These are phyloP conservation scores for Drosophila rufa DNA, from an alignment of 1,140 invertebrate species.

Conservation along the genomic window DNA sequence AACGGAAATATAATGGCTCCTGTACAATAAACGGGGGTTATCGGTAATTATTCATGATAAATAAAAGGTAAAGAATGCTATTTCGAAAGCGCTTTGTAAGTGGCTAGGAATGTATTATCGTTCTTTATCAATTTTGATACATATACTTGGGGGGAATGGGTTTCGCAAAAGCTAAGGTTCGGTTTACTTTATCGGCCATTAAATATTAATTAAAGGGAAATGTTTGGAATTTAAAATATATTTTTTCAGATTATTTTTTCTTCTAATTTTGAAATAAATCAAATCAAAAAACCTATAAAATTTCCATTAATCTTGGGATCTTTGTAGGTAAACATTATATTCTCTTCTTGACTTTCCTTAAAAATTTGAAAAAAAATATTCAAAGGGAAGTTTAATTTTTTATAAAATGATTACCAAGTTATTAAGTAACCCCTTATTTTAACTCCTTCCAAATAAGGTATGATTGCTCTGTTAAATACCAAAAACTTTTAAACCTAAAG, in stretches of 20 bases:
- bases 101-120: neutral
- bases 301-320: too few relatives aligned
- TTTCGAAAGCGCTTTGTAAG: conserved; percentile 8
- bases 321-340: too few relatives aligned
- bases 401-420: too few relatives aligned
- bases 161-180: neutral
- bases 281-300: too few relatives aligned
- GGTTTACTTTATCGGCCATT: neutral
- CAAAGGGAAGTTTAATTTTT: too few relatives aligned
- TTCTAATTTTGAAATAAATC: too few relatives aligned
- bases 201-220: neutral
- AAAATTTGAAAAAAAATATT: neutral
- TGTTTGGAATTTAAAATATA: neutral
- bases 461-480: neutral
- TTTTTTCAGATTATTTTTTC: too few relatives aligned
- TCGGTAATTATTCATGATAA: conserved; percentile 14
- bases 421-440: too few relatives aligned
- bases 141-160: too few relatives aligned
- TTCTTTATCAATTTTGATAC: neutral
- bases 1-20: conserved; percentile 33
- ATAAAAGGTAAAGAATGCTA: neutral
- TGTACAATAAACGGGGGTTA: conserved; percentile 28
- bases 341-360: too few relatives aligned
- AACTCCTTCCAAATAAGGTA: too few relatives aligned
- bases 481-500: neutral